phyloP scores from a whole-genome alignment of 1,140 invertebrate species.

The Bombus breviceps region DNA sequence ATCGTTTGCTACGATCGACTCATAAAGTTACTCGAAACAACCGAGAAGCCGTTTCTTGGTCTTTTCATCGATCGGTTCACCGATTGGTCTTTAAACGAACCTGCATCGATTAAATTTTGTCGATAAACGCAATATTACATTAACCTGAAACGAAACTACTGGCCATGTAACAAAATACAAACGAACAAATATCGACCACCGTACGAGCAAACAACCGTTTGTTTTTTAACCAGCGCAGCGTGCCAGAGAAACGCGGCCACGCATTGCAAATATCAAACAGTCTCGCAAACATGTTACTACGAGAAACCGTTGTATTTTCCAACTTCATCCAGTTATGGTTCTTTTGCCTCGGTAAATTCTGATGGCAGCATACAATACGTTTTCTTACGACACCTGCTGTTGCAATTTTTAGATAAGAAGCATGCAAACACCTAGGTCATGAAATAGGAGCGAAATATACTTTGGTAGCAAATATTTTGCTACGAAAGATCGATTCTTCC shows the following conservation, averaged over 20 bases:
- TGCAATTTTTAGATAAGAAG: not conserved
- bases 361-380: not conserved
- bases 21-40: not conserved
- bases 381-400: not conserved
- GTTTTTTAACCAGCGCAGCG: not conserved
- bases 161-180: conserved; percentile 5
- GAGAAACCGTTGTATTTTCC: not conserved
- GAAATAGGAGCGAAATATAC: not conserved
- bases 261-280: conserved; percentile 24
- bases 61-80: too few species aligned
- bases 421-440: not conserved
- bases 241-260: not conserved
- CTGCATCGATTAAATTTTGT: not conserved
- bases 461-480: not conserved
- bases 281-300: not conserved
- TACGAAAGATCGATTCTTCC: not conserved
- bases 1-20: not conserved
- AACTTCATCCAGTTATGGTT: conserved; percentile 14
- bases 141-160: not conserved
- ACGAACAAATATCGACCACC: conserved; percentile 4
- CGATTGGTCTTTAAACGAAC: not conserved
- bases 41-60: too few species aligned
- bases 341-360: conserved; percentile 3
- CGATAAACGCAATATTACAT: conserved; percentile 12
- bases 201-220: not conserved